Conservation (phyloP, 1,140 invertebrate genomes). For the Apis florea region DNA sequence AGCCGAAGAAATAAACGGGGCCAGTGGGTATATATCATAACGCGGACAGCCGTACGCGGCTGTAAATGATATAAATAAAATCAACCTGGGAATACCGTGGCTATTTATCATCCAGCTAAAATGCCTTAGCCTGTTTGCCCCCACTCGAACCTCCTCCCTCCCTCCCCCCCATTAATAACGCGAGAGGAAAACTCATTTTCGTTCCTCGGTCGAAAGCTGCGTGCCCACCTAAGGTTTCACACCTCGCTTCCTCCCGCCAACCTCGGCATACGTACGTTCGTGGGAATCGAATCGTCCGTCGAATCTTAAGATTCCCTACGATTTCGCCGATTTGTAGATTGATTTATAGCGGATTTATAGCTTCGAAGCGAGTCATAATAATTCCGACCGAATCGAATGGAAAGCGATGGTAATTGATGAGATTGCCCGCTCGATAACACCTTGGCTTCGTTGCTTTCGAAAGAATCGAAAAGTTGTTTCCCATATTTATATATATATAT, state of each 20-base stretch:
- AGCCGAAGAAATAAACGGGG: conserved; percentile 62
- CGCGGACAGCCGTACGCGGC: conserved; percentile 54
- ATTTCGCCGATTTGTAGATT: conserved; percentile 25
- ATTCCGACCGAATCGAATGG: not conserved
- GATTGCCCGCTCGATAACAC: conserved; percentile 19
- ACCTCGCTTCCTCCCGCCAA: not conserved
- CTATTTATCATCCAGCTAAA: conserved; percentile 73
- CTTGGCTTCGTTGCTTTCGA: not conserved
- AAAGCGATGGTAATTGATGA: conserved; percentile 38
- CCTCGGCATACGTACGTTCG: not conserved
- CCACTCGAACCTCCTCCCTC: too few relatives aligned
- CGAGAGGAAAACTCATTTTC: conserved; percentile 64
- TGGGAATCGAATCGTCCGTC: conserved; percentile 16
- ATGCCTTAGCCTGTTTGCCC: conserved; percentile 51
- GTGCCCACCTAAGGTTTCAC: conserved; percentile 6
- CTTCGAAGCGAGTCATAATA: not conserved
- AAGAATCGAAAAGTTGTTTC: not conserved
- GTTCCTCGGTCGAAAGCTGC: conserved; percentile 43
- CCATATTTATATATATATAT: not conserved
- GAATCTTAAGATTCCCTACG: conserved; percentile 30
- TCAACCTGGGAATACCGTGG: conserved; percentile 59
- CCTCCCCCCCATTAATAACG: conserved; percentile 65
- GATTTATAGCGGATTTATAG: conserved; percentile 27
- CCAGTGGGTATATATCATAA: conserved; percentile 61
- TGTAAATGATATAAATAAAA: conserved; percentile 74